Evolutionary conservation across 2,888 invertebrate genomes (phyloP).

Genomic region (Agelastica alni): DNA sequence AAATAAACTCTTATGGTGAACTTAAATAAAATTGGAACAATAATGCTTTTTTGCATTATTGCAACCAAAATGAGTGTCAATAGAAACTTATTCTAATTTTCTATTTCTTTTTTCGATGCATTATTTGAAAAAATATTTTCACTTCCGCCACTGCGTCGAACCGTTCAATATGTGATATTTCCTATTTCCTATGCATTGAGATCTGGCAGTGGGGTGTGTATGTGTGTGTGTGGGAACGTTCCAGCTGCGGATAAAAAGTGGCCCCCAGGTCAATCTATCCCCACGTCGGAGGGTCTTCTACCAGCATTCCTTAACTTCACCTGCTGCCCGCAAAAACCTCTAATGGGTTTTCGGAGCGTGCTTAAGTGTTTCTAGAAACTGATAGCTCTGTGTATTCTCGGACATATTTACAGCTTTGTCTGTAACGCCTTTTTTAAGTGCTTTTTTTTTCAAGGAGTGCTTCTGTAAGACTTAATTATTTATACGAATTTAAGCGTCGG

Average conservation of each 20-base stretch:
- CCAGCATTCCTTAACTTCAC: slow-evolving; percentile 47
- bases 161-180: slow-evolving; percentile 32
- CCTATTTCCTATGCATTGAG: slow-evolving; percentile 34
- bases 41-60: too few relatives aligned
- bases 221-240: slow-evolving; percentile 40
- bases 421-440: slow-evolving; percentile 35
- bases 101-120: not conserved
- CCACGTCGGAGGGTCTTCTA: slow-evolving; percentile 38
- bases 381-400: slow-evolving; percentile 37
- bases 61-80: too few relatives aligned
- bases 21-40: too few relatives aligned
- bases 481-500: slow-evolving; percentile 11
- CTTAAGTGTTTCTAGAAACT: slow-evolving; percentile 38
- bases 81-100: too few relatives aligned
- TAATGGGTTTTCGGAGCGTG: slow-evolving; percentile 50
- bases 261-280: slow-evolving; percentile 48
- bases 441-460: slow-evolving; percentile 24
- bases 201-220: slow-evolving; percentile 21
- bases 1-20: too few relatives aligned
- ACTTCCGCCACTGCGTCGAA: not conserved
- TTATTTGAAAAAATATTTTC: not conserved
- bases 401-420: slow-evolving; percentile 39
- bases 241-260: slow-evolving; percentile 48
- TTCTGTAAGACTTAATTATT: slow-evolving; percentile 6
- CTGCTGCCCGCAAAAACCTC: slow-evolving; percentile 48